Conservation (phyloP, 2,113 vertebrate genomes). For the Dicrurus megarhynchus region DNA sequence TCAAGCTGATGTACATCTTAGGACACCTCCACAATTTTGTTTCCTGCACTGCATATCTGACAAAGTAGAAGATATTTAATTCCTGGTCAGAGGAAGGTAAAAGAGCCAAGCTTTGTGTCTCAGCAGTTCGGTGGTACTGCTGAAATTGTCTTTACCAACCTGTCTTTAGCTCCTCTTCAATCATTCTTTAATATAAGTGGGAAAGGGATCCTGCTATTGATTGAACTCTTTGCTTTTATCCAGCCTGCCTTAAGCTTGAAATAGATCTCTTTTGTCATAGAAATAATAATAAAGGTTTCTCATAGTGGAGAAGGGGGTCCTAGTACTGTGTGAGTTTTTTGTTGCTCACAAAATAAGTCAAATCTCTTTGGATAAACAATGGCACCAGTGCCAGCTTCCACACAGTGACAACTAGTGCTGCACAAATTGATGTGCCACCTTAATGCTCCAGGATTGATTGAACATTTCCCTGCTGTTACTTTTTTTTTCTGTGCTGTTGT, state of each 20-base stretch:
- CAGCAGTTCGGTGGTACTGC: neutral
- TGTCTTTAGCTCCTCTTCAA: neutral
- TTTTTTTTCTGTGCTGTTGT: neutral
- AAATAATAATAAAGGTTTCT: slow-evolving; percentile 24
- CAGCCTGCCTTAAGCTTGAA: neutral
- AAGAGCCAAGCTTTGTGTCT: neutral
- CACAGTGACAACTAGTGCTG: neutral
- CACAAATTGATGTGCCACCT: slow-evolving; percentile 49
- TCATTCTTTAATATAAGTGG: neutral
- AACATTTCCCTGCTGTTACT: neutral
- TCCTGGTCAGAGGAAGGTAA: neutral
- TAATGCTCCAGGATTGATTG: slow-evolving; percentile 37
- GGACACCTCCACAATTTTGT: neutral
- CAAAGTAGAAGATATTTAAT: neutral
- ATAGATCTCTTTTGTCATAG: slow-evolving; percentile 3
- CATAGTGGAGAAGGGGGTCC: neutral
- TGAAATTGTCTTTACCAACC: neutral
- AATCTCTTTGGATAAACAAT: neutral
- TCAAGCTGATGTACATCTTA: neutral
- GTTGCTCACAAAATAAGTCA: neutral
- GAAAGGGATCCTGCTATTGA: neutral
- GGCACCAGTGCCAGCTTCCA: neutral
- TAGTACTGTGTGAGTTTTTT: neutral
- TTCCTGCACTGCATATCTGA: neutral
- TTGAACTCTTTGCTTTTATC: slow-evolving; percentile 3